A percentile compares a stretch with the other conserved stretches of the same genome.
Evolutionary conservation across 2,888 invertebrate species (phyloP).

Genomic region (Meghimatium bilineatum): DNA sequence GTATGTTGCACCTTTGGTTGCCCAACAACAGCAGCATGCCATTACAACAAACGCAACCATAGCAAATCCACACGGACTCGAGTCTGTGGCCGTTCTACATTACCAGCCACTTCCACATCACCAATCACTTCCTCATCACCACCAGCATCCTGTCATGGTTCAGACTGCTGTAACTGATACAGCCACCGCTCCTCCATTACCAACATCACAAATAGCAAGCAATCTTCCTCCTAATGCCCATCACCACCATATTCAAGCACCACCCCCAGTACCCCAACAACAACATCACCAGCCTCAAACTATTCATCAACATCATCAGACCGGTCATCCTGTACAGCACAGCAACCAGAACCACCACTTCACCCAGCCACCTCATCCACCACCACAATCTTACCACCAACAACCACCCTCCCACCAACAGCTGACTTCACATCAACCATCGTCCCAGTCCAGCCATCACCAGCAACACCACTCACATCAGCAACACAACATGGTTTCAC

Average conservation of each 20-base stretch:
- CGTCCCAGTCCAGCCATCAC: constrained; percentile 21
- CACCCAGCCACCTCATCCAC: background rate
- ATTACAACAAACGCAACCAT: constrained; percentile 10
- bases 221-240: constrained; percentile 22
- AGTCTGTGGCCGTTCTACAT: constrained; percentile 10
- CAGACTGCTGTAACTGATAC: constrained; percentile 25
- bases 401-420: constrained; percentile 26
- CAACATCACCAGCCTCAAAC: constrained; percentile 10
- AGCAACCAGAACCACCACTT: background rate
- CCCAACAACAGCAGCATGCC: constrained; percentile 36
- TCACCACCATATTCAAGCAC: constrained; percentile 30
- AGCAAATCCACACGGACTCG: constrained; percentile 19
- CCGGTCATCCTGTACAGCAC: constrained; percentile 19
- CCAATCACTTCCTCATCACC: constrained; percentile 1
- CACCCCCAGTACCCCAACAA: constrained; percentile 6
- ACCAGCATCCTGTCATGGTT: constrained; percentile 29
- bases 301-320: constrained; percentile 6
- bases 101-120: constrained; percentile 26
- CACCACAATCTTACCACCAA: constrained; percentile 14
- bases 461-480: constrained; percentile 34
- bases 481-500: constrained; percentile 24
- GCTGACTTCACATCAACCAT: constrained; percentile 5
- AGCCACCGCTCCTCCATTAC: constrained; percentile 10
- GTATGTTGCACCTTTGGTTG: constrained; percentile 25
- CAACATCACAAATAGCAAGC: constrained; percentile 14